Evolutionary conservation across 2,113 vertebrate species (phyloP).

Genomic region (Coptodon bakossiorum): DNA sequence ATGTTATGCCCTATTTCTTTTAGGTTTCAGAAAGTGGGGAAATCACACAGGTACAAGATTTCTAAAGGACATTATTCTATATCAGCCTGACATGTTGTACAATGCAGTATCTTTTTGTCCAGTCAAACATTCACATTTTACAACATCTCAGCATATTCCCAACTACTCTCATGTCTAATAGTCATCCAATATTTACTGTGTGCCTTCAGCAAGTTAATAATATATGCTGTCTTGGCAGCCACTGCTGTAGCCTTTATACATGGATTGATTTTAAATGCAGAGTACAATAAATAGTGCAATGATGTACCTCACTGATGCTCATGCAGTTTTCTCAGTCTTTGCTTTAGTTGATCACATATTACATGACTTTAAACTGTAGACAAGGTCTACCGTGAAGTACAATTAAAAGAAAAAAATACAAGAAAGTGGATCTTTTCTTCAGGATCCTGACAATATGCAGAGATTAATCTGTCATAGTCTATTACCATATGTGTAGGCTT

Average conservation of each 20-base stretch:
- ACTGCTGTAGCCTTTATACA: slow-evolving; percentile 6
- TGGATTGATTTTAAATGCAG: slow-evolving; percentile 41
- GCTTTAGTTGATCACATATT: neutral
- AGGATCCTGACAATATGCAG: neutral
- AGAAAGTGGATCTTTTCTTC: neutral
- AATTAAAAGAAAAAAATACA: neutral
- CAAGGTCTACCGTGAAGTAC: neutral
- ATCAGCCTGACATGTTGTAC: neutral
- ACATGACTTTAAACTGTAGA: neutral
- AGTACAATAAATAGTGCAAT: slow-evolving; percentile 2
- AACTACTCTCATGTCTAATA: slow-evolving; percentile 12
- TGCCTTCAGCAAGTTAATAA: slow-evolving; percentile 36
- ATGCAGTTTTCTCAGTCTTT: neutral
- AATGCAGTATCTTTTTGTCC: neutral
- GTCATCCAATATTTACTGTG: slow-evolving; percentile 32
- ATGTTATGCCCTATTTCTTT: neutral
- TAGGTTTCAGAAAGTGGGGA: neutral
- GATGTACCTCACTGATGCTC: neutral
- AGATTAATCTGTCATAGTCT: neutral
- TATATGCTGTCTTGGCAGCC: slow-evolving; percentile 32
- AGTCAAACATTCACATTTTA: slow-evolving; percentile 3
- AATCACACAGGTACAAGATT: neutral
- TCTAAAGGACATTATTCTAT: neutral
- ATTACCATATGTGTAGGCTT: neutral
- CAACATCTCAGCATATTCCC: slow-evolving; percentile 11